Percentiles rank a stretch among this genome's conserved stretches.
Evolutionary conservation across 1,140 invertebrate species (phyloP).

Genomic region (Samia ricini): DNA sequence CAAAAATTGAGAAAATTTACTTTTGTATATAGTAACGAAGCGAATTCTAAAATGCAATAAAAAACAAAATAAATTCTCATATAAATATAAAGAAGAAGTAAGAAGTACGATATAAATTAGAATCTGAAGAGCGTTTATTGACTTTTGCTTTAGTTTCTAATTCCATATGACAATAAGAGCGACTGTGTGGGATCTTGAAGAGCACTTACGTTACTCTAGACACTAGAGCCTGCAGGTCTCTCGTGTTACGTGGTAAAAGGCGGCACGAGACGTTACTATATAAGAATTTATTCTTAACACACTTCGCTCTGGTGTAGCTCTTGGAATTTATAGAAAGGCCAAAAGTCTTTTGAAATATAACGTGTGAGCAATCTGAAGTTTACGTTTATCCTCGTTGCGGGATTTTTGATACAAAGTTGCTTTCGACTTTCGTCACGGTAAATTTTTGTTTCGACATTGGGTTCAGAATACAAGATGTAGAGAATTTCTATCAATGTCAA

Average conservation of each 20-base stretch:
- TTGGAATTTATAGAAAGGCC: background rate
- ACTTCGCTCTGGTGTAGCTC: background rate
- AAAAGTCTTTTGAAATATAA: no score
- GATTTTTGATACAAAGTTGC: no score
- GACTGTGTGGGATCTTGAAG: background rate
- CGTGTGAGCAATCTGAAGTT: no score
- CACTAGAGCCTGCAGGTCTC: background rate
- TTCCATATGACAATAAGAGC: background rate
- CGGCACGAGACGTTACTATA: background rate
- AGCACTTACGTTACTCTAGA: background rate
- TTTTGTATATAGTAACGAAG: no score
- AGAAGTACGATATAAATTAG: background rate
- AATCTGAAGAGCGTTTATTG: background rate
- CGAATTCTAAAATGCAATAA: background rate
- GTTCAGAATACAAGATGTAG: background rate
- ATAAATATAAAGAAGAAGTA: background rate
- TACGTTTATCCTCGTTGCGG: no score
- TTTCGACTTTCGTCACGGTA: no score
- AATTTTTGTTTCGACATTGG: background rate
- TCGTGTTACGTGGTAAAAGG: background rate
- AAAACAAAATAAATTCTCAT: background rate
- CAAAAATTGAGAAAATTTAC: no score
- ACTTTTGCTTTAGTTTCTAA: background rate
- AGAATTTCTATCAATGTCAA: background rate
- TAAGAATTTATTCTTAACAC: background rate